Evolutionary conservation across 2,113 vertebrate genomes (phyloP), one percentile per base, ranked within the genome.

Genomic region (Lota lota): DNA sequence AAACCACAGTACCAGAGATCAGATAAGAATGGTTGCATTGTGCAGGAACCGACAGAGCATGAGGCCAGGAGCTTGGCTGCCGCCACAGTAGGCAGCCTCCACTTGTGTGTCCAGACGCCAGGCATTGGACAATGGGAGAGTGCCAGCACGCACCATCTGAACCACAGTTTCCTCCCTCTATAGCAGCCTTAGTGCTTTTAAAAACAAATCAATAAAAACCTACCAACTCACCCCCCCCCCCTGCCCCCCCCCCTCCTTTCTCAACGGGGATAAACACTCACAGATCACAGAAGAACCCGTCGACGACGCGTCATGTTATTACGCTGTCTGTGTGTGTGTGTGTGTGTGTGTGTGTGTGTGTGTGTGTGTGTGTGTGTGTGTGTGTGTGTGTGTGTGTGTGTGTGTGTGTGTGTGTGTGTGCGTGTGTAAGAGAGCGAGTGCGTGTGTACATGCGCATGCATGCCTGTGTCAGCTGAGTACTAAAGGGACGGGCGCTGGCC

Each of bases 401-500:
- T n/a, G n/a, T 33, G 28, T 33, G 28, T 33, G 28, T 33, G 28
- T 33, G 28, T 33, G 28, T 33, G 28, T 33, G 28, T 33, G 28
- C 6, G 28, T 33, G 28, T 33, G 28, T 33, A 7, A 4, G 28
- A 4, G 28, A 4, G 28, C 6, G 28, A 4, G 28, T 33, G 28
- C 6, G 28, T 33, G 28, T 40, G 40, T 11, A 14, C 12, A 14
- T 47, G 40, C 12, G 10, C 40, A 47, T 7, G 28, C 40, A 14
- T 33, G 28, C 28, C 28, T 33, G 40, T 47, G 40, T 47, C 62
- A 33, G 47, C 12, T 33, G 78, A 64, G 53, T 81, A 65, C 50
- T 24, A 1, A 7, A 73, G 78, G 76, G 67, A 14, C 64, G 1
- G 63, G 60, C 66, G 68, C 68, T 68, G 70, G 75, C 63, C 85